Evolutionary conservation across 2,888 invertebrate species (phyloP), one percentile per base, ranked within the genome.

Genomic region (Drosophila mulleri): DNA sequence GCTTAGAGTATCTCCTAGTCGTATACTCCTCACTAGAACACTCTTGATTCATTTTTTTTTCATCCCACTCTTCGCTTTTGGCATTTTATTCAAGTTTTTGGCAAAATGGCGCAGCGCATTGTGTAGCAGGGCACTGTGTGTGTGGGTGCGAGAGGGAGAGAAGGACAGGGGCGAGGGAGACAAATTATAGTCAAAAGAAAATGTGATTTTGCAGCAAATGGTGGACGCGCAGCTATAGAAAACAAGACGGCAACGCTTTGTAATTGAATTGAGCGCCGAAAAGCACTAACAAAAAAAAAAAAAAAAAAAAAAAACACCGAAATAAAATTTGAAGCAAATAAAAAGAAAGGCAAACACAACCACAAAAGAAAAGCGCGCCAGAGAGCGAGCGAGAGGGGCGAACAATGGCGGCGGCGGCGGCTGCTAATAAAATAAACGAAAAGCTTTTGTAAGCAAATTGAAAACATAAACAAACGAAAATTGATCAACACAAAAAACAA

Each of bases 361-460:
- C 84, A 81, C 78, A 80, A 81, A 73, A 77, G 73, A 44, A 14
- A 44, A 14, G 11, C 41, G 41, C n/a, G 41, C n/a, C 7, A 14
- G 42, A n/a, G 41, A 59, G 47, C 11, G 45, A 58, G 37, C 47
- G 26, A 47, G 50, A 45, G 59, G 57, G 59, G 61, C 50, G 53
- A 80, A 83, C 82, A 87, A 87, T 89, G 84, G 79, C 84, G 75
- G 74, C 81, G 63, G 35, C 83, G 75, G 73, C 82, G 64, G 65
- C 65, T 72, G 69, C 79, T 88, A 89, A 90, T 88, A 89, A 89
- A 90, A 90, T 88, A 90, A 90, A 83, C 87, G 85, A 88, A 86
- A 89, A 90, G 90, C 90, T 87, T 90, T 90, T 88, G 88, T 85
- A 87, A 84, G 78, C 88, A 89, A 89, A 90, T 89, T 86, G 90